Base-by-base conservation (phyloP, 2,113 vertebrate genomes). In the Albula goreensis region DNA sequence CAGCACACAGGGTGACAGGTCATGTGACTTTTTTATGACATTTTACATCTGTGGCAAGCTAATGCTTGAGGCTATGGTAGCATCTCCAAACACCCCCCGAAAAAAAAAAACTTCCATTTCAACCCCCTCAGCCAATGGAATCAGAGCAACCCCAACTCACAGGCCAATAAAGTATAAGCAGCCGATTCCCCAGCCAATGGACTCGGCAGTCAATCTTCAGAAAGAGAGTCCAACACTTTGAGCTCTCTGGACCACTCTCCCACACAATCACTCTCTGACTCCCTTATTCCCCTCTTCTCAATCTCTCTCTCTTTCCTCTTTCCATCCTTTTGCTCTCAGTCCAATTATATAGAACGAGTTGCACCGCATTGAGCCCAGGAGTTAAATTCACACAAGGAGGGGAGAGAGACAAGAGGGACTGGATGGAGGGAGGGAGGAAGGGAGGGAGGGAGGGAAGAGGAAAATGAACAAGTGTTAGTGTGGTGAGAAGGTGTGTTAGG, bases 271-370 rank as follows among this genome's bases (percentile, higher is more conserved):
- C 74, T 25, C 56, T 70, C 70, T 41, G 31, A 41, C 53, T 49
- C 49, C 51, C 82, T 60, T 85, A 86, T 89, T 81, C 89, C 80
- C 84, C 84, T 66, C 87, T 85, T 87, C 81, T 87, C 86, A 57
- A 81, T 81, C 78, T 78, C 11, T 50, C 80, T 83, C 78, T 56
- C 50, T 83, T 52, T 84, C 87, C 89, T 90, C 90, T 95, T 95
- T 90, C 93, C 91, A 91, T 93, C 94, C 93, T 91, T 89, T 91
- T 91, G 91, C 94, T 93, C 91, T 95, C 90, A 90, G 94, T 95
- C 93, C 96, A 96, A 95, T 97, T 96, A 95, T 89, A 93, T 92
- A 90, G 93, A 96, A 89, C 89, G 89, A 95, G 93, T 87, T 90
- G 93, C 91, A 87, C 93, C 93, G 92, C 92, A 92, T 94, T 92